Percentiles rank a stretch among this genome's conserved stretches.
phyloP scores from a whole-genome alignment of 1,140 invertebrate genomes.

The Pseudobourletiella spinata region DNA sequence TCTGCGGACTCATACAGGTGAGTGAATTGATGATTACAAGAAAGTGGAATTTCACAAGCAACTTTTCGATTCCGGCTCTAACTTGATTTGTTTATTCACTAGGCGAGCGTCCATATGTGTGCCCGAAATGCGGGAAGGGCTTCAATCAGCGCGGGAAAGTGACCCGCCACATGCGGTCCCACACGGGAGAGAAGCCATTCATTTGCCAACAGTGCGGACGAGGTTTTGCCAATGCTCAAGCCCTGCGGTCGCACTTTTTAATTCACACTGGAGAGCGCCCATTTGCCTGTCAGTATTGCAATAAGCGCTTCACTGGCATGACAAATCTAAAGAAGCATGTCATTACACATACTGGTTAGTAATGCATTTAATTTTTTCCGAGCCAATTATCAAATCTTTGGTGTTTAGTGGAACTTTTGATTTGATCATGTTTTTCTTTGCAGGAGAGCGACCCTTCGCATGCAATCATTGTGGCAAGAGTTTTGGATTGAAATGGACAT shows the following conservation, averaged over 20 bases:
- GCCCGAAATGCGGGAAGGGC: constrained; percentile 46
- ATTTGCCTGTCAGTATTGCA: constrained; percentile 40
- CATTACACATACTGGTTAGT: constrained; percentile 39
- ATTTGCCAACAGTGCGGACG: constrained; percentile 29
- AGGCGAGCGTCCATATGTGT: constrained; percentile 47
- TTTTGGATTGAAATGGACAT: constrained; percentile 45
- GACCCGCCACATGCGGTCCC: constrained; percentile 36
- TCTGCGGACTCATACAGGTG: constrained; percentile 43
- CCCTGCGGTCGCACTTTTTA: constrained; percentile 29
- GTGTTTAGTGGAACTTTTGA: too few species aligned
- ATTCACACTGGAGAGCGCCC: constrained; percentile 39
- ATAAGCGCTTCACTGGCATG: constrained; percentile 41
- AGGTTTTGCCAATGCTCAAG: constrained; percentile 35
- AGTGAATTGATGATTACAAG: too few species aligned
- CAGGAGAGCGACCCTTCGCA: constrained; percentile 48
- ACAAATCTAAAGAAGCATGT: constrained; percentile 42
- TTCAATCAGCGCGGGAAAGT: constrained; percentile 44
- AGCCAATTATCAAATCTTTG: too few species aligned
- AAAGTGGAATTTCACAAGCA: too few species aligned
- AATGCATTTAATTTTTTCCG: background rate
- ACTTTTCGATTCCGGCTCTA: too few species aligned
- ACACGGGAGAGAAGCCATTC: constrained; percentile 37
- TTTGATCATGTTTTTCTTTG: too few species aligned
- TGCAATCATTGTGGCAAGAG: constrained; percentile 48
- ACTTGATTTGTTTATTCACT: constrained; percentile 23